These are phyloP conservation scores for Balaenoptera acutorostrata DNA, from an alignment of 2,113 vertebrate species.

Conservation along the genomic window DNA sequence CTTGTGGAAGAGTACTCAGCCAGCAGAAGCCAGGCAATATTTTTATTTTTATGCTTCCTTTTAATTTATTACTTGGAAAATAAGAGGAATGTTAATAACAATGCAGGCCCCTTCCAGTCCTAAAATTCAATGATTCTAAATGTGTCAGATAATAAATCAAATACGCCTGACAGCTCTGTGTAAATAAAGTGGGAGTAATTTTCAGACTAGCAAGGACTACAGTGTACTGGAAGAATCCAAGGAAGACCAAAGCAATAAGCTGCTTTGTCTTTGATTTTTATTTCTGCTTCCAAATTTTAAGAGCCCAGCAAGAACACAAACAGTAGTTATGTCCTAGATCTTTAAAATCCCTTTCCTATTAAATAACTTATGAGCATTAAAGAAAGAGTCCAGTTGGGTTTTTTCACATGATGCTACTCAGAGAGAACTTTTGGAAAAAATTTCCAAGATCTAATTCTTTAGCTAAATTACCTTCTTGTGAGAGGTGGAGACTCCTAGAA, in stretches of 20 bases:
- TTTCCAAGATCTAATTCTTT: background rate
- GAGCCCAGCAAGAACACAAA: background rate
- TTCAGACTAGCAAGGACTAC: constrained; percentile 32
- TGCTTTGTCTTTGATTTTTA: constrained; percentile 38
- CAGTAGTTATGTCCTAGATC: background rate
- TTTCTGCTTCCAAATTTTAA: background rate
- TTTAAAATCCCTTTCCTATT: constrained; percentile 55
- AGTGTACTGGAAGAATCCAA: background rate
- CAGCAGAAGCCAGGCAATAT: background rate
- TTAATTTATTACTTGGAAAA: constrained; percentile 45
- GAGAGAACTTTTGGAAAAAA: background rate
- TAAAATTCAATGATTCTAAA: constrained; percentile 47
- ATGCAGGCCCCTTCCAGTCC: constrained; percentile 27
- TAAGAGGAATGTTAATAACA: constrained; percentile 57
- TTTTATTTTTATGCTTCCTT: constrained; percentile 28
- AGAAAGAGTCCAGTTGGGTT: background rate
- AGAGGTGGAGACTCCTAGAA: background rate
- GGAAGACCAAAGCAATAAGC: constrained; percentile 9
- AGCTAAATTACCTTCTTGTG: background rate
- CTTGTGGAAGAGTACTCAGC: background rate
- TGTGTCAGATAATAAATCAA: constrained; percentile 53
- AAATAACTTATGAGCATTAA: constrained; percentile 46
- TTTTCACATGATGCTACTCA: background rate
- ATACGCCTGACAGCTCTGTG: constrained; percentile 45
- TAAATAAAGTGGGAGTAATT: constrained; percentile 51